These are phyloP conservation scores for Idaea straminata DNA, from an alignment of 2,888 invertebrate species.

Conservation along the genomic window DNA sequence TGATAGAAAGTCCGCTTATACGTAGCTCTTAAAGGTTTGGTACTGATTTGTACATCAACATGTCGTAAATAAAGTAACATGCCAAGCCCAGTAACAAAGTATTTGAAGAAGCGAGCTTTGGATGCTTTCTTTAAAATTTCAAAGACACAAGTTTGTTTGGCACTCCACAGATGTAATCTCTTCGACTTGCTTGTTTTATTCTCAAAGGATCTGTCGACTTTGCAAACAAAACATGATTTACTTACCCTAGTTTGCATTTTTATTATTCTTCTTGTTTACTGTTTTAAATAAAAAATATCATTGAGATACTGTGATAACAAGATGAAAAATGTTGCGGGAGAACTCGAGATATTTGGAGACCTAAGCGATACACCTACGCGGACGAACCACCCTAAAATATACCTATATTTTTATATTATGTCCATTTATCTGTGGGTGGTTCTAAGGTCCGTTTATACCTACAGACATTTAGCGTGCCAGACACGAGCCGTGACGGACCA, in stretches of 20 bases:
- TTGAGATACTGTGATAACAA: not conserved
- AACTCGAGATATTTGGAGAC: not conserved
- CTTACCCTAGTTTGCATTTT: slow-evolving; percentile 2
- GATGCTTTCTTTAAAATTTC: not conserved
- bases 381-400: no score
- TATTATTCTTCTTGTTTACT: slow-evolving; percentile 5
- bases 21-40: not conserved
- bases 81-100: not conserved
- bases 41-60: not conserved
- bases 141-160: not conserved
- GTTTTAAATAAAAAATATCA: not conserved
- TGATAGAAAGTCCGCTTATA: no score
- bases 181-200: not conserved
- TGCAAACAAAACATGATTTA: not conserved
- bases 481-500: no score
- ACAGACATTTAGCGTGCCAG: no score
- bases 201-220: not conserved
- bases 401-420: no score
- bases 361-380: no score
- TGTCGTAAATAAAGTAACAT: not conserved
- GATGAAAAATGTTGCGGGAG: not conserved
- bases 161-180: not conserved
- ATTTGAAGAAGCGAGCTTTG: not conserved
- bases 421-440: no score
- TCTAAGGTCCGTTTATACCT: no score